Conservation (phyloP, 1,140 invertebrate species). For the Ephestia elutella region DNA sequence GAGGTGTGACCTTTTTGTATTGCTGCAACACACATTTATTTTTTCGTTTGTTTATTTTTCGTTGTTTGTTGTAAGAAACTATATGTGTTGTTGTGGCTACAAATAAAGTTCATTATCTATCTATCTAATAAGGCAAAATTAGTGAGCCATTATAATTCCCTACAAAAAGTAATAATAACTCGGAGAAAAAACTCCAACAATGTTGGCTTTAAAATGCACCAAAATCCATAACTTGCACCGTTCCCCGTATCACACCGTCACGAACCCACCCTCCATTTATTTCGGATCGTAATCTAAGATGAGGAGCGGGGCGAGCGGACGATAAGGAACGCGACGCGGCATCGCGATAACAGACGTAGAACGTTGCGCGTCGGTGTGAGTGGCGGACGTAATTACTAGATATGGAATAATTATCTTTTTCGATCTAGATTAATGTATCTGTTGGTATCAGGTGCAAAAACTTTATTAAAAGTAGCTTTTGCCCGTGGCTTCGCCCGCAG, state of each 20-base stretch:
- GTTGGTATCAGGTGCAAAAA: not conserved
- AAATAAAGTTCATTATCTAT: no score
- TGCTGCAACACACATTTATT: no score
- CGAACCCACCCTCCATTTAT: constrained; percentile 41
- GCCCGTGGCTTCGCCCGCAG: no score
- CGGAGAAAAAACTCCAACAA: not conserved
- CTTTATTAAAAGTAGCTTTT: not conserved
- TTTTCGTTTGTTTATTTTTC: no score
- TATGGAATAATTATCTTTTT: not conserved
- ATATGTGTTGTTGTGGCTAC: no score
- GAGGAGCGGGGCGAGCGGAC: constrained; percentile 26
- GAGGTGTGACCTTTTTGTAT: no score
- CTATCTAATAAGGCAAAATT: no score
- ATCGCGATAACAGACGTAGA: constrained; percentile 25
- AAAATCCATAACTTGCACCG: constrained; percentile 9
- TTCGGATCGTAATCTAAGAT: constrained; percentile 36
- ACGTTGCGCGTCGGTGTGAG: constrained; percentile 4
- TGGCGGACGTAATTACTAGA: not conserved
- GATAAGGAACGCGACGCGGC: constrained; percentile 24
- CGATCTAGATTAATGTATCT: not conserved
- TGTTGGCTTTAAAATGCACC: not conserved
- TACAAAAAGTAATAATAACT: no score
- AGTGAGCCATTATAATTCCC: no score
- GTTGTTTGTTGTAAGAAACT: no score
- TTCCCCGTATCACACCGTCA: constrained; percentile 34